Conservation (phyloP, 2,113 vertebrate species). For the Phalacrocorax carbo region DNA sequence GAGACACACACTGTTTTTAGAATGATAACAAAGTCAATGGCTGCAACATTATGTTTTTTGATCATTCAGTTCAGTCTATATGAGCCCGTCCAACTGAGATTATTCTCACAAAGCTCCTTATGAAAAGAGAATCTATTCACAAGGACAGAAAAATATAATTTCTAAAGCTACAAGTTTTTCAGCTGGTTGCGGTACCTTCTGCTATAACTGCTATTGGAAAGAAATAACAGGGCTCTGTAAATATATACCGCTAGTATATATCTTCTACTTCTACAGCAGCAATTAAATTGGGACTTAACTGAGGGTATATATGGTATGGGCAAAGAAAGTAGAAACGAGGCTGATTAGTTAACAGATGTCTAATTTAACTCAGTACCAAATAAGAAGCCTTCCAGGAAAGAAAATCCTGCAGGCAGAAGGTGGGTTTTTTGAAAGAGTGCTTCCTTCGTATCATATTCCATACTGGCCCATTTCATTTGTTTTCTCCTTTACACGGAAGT, state of each 20-base stretch:
- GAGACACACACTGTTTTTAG: not conserved
- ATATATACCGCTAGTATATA: no score
- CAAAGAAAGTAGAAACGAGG: not conserved
- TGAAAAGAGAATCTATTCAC: not conserved
- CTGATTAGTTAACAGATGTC: not conserved
- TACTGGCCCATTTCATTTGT: not conserved
- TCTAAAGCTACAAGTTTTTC: not conserved
- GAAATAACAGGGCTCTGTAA: not conserved
- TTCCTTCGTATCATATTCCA: not conserved
- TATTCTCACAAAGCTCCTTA: not conserved
- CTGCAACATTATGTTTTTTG: not conserved
- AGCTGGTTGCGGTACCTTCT: not conserved
- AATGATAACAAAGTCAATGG: not conserved
- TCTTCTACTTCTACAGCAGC: not conserved
- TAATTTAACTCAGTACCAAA: not conserved
- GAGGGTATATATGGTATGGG: not conserved
- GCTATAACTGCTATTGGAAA: not conserved
- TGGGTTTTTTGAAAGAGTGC: not conserved
- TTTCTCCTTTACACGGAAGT: not conserved
- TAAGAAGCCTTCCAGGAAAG: not conserved
- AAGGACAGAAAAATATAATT: not conserved
- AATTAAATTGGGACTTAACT: not conserved
- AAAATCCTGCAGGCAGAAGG: not conserved
- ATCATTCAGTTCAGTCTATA: not conserved
- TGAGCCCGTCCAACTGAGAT: rapidly evolving